phyloP scores from a whole-genome alignment of 2,797 vertebrate species.

The Delichon dasypus region DNA sequence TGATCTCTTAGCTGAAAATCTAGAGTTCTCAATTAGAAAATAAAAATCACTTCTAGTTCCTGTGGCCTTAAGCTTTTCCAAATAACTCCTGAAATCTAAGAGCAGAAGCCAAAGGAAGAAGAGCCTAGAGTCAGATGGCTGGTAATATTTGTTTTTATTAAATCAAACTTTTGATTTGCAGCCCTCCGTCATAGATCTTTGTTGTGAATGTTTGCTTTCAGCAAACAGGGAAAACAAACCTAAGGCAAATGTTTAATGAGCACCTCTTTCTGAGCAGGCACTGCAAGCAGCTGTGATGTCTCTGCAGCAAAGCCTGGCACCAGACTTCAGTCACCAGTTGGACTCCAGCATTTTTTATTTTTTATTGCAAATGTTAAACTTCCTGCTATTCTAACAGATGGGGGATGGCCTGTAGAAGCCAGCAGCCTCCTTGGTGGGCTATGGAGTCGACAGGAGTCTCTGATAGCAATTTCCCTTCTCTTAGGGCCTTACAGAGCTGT shows the following conservation, averaged over 20 bases:
- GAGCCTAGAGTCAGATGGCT: not conserved
- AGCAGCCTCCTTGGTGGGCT: conserved; percentile 62
- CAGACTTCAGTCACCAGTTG: conserved; percentile 64
- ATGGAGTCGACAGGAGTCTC: conserved; percentile 29
- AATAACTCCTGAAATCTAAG: not conserved
- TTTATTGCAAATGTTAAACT: conserved; percentile 60
- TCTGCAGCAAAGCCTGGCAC: conserved; percentile 43
- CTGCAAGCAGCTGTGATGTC: conserved; percentile 55
- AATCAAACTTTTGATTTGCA: conserved; percentile 32
- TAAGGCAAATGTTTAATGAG: conserved; percentile 62
- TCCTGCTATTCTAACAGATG: conserved; percentile 68
- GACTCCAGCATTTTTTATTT: conserved; percentile 66
- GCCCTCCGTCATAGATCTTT: not conserved
- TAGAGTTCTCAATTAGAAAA: not conserved
- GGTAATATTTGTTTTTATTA: not conserved
- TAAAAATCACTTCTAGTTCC: not conserved
- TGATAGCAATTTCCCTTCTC: conserved; percentile 60
- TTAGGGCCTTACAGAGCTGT: conserved; percentile 26
- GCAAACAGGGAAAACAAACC: conserved; percentile 50
- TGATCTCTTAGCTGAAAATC: not conserved
- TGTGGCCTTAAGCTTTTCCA: not conserved
- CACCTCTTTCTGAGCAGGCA: conserved; percentile 49
- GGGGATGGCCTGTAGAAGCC: conserved; percentile 51
- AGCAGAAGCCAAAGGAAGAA: not conserved
- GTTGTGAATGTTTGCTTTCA: conserved; percentile 9